Evolutionary conservation across 2,888 invertebrate genomes (phyloP), one percentile per base, ranked within the genome.

Genomic region (Xestoiulus laeticollis): DNA sequence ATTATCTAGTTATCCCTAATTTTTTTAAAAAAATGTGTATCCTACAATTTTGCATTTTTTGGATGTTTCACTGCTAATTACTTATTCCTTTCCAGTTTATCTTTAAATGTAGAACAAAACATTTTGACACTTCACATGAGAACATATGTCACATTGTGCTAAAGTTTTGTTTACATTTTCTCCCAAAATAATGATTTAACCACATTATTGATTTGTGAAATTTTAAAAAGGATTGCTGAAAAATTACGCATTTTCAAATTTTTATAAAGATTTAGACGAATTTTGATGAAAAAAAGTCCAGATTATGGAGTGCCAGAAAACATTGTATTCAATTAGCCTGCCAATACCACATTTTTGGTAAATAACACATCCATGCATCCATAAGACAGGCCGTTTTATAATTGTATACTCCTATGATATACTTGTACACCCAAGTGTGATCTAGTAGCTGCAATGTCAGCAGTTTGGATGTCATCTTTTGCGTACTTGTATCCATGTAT

Each of bases 391-490:
- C 14, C 78, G 26, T 78, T 78, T 78, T 59, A 30, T 78, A 78
- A 30, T 30, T 12, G 26, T 68, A 78, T 78, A 78, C 78, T 78
- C 78, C 78, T 78, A 78, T 30, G 78, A 78, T 78, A 86, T 86
- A 86, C 86, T 86, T 86, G 86, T 86, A 86, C 86, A 86, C n/a
- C 86, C 86, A 86, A 86, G 86, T 86, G 86, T 53, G 78, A 78
- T 33, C 12, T 48, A 86, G 86, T 86, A 86, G 86, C 86, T 86
- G 86, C 86, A 86, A 53, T 86, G 86, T 44, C 86, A 86, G 86
- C 86, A 30, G 38, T 78, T 78, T 78, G 30, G 14, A 78, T 78
- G 26, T 78, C 30, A 78, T 78, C 78, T 26, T 78, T 78, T 78
- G 78, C 30, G 78, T 78, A 78, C 78, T 14, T 30, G 78, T 78